Evolutionary conservation across 2,113 vertebrate species (phyloP), one percentile per base, ranked within the genome.

Genomic region (Limanda limanda): DNA sequence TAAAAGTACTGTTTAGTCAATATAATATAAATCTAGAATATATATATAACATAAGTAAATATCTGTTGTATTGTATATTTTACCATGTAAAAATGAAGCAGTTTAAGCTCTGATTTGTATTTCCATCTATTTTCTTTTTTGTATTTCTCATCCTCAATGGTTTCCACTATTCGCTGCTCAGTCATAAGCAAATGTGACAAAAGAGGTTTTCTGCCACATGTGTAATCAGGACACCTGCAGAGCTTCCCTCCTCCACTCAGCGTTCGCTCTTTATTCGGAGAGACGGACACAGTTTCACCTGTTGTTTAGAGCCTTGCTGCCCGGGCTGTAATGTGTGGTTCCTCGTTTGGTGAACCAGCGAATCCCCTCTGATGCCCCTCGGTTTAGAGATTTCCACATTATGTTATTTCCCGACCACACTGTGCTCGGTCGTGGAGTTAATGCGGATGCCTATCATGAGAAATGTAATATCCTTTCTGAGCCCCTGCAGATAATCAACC

Each of bases 401-500:
- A 72, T 45, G 12, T 68, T 58, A 58, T 40, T 71, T 71, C 24
- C 23, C 35, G 31, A n/a, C 18, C 59, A 51, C 62, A 76, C 2
- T 71, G 69, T 51, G 55, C 68, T 79, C 48, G 0, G 67, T 60
- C 78, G 52, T 57, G 18, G 27, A 14, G 63, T 74, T 78, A 81
- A 82, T 76, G 71, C 3, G 0, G 71, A 71, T 52, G 69, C 82
- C 72, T 79, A 60, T 64, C 60, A 68, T 61, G 59, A 73, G 40
- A 65, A 75, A 81, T 81, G 60, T 74, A 82, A 84, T 87, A 84
- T 82, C 51, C 56, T 82, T 61, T 63, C 23, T 68, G 66, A 79
- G 61, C 62, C 57, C 71, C 40, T 77, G 55, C 71, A 80, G 57
- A 78, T 83, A 85, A 84, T 90, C 74, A 84, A 66, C 6, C 60